Evolutionary conservation across 2,797 vertebrate genomes (phyloP).

Genomic region (Natrix natrix): DNA sequence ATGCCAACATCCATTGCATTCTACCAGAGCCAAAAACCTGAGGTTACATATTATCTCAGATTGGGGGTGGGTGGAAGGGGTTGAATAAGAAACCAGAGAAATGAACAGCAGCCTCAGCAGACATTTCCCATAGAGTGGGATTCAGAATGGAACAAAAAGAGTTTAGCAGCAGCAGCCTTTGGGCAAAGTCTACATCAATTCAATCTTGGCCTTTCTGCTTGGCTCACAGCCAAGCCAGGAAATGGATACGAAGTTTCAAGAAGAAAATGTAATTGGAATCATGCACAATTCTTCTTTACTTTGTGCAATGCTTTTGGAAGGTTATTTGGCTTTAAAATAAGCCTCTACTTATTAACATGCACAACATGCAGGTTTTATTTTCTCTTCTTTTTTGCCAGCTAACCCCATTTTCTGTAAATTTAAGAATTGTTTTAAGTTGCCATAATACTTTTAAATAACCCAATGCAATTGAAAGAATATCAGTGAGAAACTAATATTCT

Average conservation of each 20-base stretch:
- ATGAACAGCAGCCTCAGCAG: background rate
- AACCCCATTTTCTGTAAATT: background rate
- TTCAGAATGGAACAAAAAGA: background rate
- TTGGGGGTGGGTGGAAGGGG: background rate
- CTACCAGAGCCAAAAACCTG: background rate
- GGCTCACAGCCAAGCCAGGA: conserved; percentile 19
- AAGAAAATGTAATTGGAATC: conserved; percentile 16
- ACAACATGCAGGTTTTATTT: background rate
- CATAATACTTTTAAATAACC: background rate
- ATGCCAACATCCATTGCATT: background rate
- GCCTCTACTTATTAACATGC: background rate
- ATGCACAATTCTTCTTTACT: conserved; percentile 2
- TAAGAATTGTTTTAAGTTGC: background rate
- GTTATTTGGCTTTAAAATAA: conserved; percentile 8
- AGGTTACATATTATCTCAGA: background rate
- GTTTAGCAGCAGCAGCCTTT: background rate
- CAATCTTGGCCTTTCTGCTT: background rate
- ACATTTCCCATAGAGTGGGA: background rate
- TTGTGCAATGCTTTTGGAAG: conserved; percentile 18
- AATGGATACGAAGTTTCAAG: conserved; percentile 10
- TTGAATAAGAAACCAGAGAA: background rate
- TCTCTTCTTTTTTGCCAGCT: background rate
- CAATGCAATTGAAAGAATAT: background rate
- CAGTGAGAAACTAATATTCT: background rate
- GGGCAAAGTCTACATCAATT: background rate